Conservation (phyloP, 2,113 vertebrate species). For the Scartelaos histophorus region DNA sequence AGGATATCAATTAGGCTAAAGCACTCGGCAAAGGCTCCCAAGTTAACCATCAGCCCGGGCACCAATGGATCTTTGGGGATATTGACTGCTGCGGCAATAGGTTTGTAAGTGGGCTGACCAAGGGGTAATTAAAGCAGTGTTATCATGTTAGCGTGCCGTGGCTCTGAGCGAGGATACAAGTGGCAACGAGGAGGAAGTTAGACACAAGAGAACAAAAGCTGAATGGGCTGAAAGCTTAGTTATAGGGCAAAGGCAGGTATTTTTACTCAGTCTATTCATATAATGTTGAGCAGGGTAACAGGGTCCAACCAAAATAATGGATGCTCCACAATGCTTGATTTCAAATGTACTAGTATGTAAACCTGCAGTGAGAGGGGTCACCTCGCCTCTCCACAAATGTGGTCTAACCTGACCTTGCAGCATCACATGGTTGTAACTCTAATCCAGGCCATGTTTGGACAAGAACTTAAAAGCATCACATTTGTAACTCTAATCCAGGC, state of each 20-base stretch:
- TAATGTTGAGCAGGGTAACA: too few species aligned
- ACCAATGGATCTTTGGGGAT: slow-evolving; percentile 84
- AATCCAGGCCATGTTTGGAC: too few species aligned
- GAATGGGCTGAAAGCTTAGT: neutral
- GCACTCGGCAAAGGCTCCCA: slow-evolving; percentile 81
- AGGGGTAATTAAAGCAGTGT: slow-evolving; percentile 83
- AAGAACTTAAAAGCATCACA: too few species aligned
- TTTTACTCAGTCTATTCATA: neutral
- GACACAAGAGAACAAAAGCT: neutral
- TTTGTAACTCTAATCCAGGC: too few species aligned
- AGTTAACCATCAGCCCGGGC: slow-evolving; percentile 81
- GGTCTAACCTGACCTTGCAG: too few species aligned
- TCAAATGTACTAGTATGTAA: too few species aligned
- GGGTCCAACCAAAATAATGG: too few species aligned
- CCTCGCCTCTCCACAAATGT: too few species aligned
- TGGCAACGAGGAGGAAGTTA: slow-evolving; percentile 27
- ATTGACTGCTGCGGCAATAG: slow-evolving; percentile 82
- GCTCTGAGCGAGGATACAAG: slow-evolving; percentile 39
- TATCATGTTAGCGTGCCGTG: slow-evolving; percentile 74
- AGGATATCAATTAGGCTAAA: slow-evolving; percentile 85
- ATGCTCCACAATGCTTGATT: too few species aligned
- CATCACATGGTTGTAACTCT: too few species aligned
- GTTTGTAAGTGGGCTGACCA: slow-evolving; percentile 83
- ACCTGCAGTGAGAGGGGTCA: too few species aligned
- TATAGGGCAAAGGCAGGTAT: neutral